Percentiles rank a stretch among this genome's conserved stretches.
phyloP scores from a whole-genome alignment of 1,140 invertebrate species.

The Eriocheir sinensis region DNA sequence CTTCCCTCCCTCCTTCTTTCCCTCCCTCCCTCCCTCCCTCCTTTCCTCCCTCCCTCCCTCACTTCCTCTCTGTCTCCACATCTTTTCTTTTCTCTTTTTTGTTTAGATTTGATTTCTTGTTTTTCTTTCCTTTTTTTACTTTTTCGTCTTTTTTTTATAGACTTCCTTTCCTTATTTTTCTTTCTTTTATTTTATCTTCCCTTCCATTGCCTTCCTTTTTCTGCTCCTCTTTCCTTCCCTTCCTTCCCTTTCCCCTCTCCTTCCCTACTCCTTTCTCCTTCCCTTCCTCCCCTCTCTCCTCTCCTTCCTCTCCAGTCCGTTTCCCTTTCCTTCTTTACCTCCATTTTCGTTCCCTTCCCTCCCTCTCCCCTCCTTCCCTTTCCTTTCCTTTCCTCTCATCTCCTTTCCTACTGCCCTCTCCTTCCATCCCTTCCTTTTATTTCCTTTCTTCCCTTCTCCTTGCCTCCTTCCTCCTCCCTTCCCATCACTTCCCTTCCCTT shows the following conservation, averaged over 20 bases:
- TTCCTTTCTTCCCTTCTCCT: no score
- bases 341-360: not conserved
- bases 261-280: not conserved
- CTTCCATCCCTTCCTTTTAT: no score
- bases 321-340: not conserved
- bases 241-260: slow-evolving; percentile 23
- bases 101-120: not conserved
- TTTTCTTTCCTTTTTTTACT: not conserved
- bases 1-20: no score
- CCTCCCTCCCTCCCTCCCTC: no score
- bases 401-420: not conserved
- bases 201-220: not conserved
- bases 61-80: no score
- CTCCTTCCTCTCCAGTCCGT: not conserved
- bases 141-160: not conserved
- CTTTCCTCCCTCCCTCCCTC: no score
- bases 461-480: not conserved
- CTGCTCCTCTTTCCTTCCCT: not conserved
- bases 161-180: not conserved
- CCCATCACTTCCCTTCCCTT: not conserved
- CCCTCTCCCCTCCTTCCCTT: not conserved
- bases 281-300: not conserved
- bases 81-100: no score
- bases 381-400: not conserved
- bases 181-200: not conserved